A percentile compares a stretch with the other conserved stretches of the same genome.
Evolutionary conservation across 2,113 vertebrate genomes (phyloP).

Genomic region (Festucalex cinctus): DNA sequence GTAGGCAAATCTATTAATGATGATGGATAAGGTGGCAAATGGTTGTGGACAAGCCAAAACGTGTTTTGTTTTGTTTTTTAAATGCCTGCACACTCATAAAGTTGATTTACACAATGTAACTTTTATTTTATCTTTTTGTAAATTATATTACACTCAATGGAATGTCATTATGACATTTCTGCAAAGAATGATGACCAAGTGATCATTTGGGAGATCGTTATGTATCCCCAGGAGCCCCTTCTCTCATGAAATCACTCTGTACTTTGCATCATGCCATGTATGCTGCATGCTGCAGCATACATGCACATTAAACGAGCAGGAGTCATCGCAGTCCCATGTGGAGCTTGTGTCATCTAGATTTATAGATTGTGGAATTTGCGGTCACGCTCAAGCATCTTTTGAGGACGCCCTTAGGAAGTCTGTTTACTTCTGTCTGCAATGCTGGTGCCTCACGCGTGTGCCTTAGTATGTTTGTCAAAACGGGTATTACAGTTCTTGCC

Average conservation of each 20-base stretch:
- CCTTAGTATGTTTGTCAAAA: slow-evolving; percentile 17
- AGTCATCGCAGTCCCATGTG: slow-evolving; percentile 26
- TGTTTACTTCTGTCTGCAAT: slow-evolving; percentile 51
- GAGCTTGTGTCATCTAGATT: slow-evolving; percentile 19
- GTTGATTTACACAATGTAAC: slow-evolving; percentile 44
- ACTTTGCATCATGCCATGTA: slow-evolving; percentile 22
- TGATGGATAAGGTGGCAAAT: slow-evolving; percentile 35
- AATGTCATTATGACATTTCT: slow-evolving; percentile 29
- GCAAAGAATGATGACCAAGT: slow-evolving; percentile 19
- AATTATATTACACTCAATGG: slow-evolving; percentile 26
- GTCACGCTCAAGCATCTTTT: slow-evolving; percentile 21
- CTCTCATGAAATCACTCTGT: slow-evolving; percentile 22
- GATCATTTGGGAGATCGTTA: not conserved
- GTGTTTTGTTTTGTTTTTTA: slow-evolving; percentile 32
- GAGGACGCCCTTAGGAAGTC: slow-evolving; percentile 38
- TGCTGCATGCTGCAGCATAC: slow-evolving; percentile 14
- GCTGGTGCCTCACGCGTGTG: slow-evolving; percentile 25
- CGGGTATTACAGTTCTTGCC: slow-evolving; percentile 22
- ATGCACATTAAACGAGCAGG: slow-evolving; percentile 32
- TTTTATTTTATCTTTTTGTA: slow-evolving; percentile 21
- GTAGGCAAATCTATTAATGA: slow-evolving; percentile 25
- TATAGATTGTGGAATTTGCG: slow-evolving; percentile 27
- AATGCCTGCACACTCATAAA: slow-evolving; percentile 38
- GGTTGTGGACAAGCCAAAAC: slow-evolving; percentile 25
- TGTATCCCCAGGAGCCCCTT: slow-evolving; percentile 29